Evolutionary conservation across 2,888 invertebrate genomes (phyloP).

Genomic region (Coremacera marginata): DNA sequence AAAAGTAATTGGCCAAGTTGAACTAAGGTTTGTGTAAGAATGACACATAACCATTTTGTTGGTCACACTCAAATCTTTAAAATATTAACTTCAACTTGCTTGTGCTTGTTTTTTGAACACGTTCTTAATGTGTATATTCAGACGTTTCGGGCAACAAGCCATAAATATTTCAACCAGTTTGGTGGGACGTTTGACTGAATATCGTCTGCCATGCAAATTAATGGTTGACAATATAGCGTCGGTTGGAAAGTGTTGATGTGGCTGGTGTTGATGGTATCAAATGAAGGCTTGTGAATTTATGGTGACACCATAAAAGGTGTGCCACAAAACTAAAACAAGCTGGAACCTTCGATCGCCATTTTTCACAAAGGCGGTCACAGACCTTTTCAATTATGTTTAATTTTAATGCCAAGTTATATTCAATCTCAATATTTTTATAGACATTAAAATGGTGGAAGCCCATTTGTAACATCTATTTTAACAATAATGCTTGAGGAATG

Average conservation of each 20-base stretch:
- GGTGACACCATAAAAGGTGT: conserved; percentile 35
- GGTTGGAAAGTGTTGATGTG: not conserved
- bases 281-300: conserved; percentile 34
- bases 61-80: not conserved
- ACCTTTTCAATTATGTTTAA: too few species aligned
- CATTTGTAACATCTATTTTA: too few species aligned
- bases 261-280: not conserved
- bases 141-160: not conserved
- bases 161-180: conserved; percentile 16
- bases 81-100: too few species aligned
- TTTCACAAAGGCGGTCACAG: too few species aligned
- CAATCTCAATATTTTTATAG: too few species aligned
- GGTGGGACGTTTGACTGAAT: not conserved
- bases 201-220: not conserved
- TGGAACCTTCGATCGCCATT: not conserved
- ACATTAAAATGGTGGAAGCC: too few species aligned
- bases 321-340: not conserved
- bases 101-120: not conserved
- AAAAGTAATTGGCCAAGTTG: too few species aligned
- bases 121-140: not conserved
- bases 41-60: conserved; percentile 3
- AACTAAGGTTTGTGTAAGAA: too few species aligned
- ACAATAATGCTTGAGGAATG: too few species aligned
- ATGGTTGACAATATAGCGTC: not conserved
- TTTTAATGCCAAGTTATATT: too few species aligned